Conservation (phyloP, 1,140 invertebrate genomes). For the Megathymus violae region DNA sequence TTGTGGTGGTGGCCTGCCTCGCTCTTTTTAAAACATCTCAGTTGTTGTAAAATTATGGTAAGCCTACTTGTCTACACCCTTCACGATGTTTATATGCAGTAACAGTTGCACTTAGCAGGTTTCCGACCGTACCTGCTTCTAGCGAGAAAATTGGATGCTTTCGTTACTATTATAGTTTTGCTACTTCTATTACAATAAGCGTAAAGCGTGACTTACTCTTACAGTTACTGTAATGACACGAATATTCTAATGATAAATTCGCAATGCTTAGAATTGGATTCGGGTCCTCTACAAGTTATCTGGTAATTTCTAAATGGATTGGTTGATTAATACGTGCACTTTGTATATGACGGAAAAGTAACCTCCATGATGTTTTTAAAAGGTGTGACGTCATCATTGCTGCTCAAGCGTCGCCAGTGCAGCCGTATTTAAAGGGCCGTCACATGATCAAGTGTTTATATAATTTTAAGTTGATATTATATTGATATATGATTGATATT, state of each 20-base stretch:
- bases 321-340: too few species aligned
- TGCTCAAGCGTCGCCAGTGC: too few species aligned
- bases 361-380: too few species aligned
- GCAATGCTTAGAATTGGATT: not conserved
- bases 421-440: too few species aligned
- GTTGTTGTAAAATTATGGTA: not conserved
- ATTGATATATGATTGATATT: too few species aligned
- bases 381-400: too few species aligned
- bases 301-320: too few species aligned
- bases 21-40: not conserved
- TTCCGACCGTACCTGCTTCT: slow-evolving; percentile 24
- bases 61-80: not conserved
- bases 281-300: too few species aligned
- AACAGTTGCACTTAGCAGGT: slow-evolving; percentile 32
- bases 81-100: slow-evolving; percentile 31
- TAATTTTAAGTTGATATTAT: too few species aligned
- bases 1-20: too few species aligned
- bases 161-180: slow-evolving; percentile 32
- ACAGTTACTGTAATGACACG: not conserved
- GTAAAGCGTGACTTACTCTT: not conserved
- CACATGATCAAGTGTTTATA: too few species aligned
- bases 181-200: slow-evolving; percentile 23
- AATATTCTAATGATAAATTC: not conserved
- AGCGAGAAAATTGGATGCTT: slow-evolving; percentile 32
- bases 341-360: too few species aligned